These are phyloP conservation scores for Augochlorella aurata DNA, from an alignment of 2,888 invertebrate genomes.

Conservation along the genomic window DNA sequence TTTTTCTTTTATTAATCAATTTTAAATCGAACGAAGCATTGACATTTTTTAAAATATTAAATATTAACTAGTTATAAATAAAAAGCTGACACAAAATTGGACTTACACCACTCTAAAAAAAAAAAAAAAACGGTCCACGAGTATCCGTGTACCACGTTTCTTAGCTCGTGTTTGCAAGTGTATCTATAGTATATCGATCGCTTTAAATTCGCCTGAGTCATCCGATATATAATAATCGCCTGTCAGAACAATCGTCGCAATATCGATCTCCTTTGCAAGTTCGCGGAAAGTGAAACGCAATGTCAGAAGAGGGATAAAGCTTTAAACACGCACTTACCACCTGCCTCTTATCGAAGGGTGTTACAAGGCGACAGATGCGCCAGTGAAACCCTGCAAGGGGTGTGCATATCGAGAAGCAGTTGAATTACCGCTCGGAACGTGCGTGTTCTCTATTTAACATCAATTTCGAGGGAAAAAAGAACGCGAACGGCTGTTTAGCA, in stretches of 20 bases:
- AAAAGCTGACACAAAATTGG: no score
- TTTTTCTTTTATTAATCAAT: no score
- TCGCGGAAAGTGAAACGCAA: constrained; percentile 26
- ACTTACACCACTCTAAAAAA: no score
- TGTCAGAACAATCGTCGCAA: not conserved
- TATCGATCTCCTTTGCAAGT: not conserved
- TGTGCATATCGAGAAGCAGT: constrained; percentile 49
- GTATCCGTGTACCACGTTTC: no score
- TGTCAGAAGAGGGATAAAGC: not conserved
- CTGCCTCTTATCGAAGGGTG: constrained; percentile 58
- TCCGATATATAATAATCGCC: not conserved
- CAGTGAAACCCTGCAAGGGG: constrained; percentile 72
- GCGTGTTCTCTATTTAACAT: constrained; percentile 43
- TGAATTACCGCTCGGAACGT: constrained; percentile 58
- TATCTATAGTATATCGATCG: not conserved
- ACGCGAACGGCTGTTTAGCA: constrained; percentile 33
- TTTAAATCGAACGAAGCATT: no score
- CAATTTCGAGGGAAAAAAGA: constrained; percentile 24
- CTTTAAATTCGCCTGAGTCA: constrained; percentile 7
- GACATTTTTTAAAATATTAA: no score
- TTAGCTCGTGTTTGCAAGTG: no score
- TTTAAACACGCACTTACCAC: constrained; percentile 51
- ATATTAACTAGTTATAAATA: no score
- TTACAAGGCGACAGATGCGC: constrained; percentile 71
- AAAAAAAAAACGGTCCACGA: no score